Base-by-base conservation (phyloP, 2,888 invertebrate species). In the Pemphredon lugubris region DNA sequence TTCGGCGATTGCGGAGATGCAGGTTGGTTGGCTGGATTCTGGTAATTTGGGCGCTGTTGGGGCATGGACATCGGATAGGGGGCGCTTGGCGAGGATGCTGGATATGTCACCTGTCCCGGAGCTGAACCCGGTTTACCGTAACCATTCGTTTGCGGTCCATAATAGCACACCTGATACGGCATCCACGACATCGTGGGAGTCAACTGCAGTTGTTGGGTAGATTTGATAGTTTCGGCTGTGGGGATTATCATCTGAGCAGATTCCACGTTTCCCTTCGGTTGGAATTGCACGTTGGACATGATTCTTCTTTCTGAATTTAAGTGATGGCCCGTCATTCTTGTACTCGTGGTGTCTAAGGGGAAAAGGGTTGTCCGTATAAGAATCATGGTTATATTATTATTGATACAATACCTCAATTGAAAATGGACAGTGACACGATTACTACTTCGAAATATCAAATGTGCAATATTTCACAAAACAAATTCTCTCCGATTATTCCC, bases 141-240 rank as follows among this genome's bases (percentile, higher is more conserved):
- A 2, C 40, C 44, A 1, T 53, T 57, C 3, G 18, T 5, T 0
- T 23, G 37, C 16, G 69, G 37, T 2, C 54, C 66, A 20, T 75
- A 80, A 39, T 77, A 79, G 39, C 88, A 89, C 0, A 88, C 77
- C 0, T 83, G 84, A 57, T 86, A 81, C 0, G 82, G 77, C 60
- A 81, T 71, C 82, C 82, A 80, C 0, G 74, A 65, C 50, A 81
- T 72, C 3, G 81, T 75, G 1, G 86, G 83, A 0, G 79, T 83
- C 9, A 83, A 73, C 42, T 85, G 86, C 23, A 87, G 54, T 44
- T 87, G 87, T 50, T 88, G 86, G 50, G 82, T 82, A 4, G 86
- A 81, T 71, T 86, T 83, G 26, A 81, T 77, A 0, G 81, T 86
- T 53, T 88, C 86, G 0, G 81, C 84, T 1, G 85, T 84, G 0